These are phyloP conservation scores for Australoheros facetus DNA, from an alignment of 2,797 vertebrate species.

Conservation along the genomic window DNA sequence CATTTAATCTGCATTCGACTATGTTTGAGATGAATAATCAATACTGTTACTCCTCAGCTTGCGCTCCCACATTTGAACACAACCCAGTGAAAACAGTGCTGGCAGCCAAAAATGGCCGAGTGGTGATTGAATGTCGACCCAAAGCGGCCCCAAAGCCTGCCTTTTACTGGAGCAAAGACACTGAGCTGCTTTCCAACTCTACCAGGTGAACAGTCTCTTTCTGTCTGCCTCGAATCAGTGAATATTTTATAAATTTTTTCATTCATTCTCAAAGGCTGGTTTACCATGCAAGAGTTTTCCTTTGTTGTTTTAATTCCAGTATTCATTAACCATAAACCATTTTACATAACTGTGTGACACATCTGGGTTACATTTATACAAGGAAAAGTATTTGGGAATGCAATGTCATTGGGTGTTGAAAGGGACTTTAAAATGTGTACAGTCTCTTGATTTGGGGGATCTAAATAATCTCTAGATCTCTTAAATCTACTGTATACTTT, in stretches of 20 bases:
- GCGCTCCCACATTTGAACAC: constrained; percentile 91
- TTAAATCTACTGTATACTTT: background rate
- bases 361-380: constrained; percentile 31
- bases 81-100: constrained; percentile 90
- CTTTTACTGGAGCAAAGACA: constrained; percentile 94
- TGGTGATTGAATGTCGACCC: constrained; percentile 94
- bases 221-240: background rate
- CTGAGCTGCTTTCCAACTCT: constrained; percentile 91
- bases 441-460: constrained; percentile 24
- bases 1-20: constrained; percentile 12
- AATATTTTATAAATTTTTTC: background rate
- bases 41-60: constrained; percentile 77
- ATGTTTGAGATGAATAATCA: constrained; percentile 39
- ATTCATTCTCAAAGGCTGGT: constrained; percentile 1
- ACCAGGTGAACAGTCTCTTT: constrained; percentile 84
- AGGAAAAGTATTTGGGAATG: background rate
- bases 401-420: background rate
- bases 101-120: constrained; percentile 88
- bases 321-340: background rate
- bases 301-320: constrained; percentile 19
- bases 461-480: constrained; percentile 15
- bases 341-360: constrained; percentile 19
- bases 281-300: background rate
- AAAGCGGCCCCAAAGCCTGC: constrained; percentile 91
- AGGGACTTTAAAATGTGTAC: background rate